A percentile compares a stretch with the other conserved stretches of the same genome.
These are phyloP conservation scores for Orchesellides sinensis DNA, from an alignment of 2,888 invertebrate genomes.

Conservation along the genomic window DNA sequence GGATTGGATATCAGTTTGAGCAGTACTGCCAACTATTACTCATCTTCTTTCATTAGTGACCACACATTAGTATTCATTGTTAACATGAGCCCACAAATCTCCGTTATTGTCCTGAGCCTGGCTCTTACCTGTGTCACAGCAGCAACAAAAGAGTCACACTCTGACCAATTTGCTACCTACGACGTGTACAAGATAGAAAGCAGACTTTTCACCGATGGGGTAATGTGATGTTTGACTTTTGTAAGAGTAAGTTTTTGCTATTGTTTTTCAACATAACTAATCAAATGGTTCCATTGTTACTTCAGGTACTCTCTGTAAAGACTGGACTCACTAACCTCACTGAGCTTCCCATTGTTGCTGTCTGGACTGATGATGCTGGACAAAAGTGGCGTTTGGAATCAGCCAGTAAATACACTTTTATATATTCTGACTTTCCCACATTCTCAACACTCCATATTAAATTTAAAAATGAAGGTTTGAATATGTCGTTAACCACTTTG, in stretches of 20 bases:
- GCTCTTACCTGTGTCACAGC: slow-evolving; percentile 14
- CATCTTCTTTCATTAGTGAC: neutral
- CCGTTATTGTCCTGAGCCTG: neutral
- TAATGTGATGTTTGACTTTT: slow-evolving; percentile 8
- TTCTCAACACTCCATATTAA: no score
- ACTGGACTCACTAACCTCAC: neutral
- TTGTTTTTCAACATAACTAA: neutral
- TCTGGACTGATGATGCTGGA: slow-evolving; percentile 46
- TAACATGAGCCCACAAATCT: slow-evolving; percentile 10
- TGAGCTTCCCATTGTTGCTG: slow-evolving; percentile 34
- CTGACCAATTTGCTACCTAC: slow-evolving; percentile 31
- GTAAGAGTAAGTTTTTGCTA: neutral
- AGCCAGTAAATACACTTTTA: no score
- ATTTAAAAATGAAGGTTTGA: no score
- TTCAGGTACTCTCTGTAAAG: slow-evolving; percentile 58
- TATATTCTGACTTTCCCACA: no score
- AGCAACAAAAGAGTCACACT: neutral
- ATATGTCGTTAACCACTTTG: no score
- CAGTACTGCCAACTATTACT: no score
- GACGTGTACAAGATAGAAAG: slow-evolving; percentile 66
- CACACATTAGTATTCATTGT: neutral
- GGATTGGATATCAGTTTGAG: no score
- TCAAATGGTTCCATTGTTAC: neutral
- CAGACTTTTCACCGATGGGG: slow-evolving; percentile 44
- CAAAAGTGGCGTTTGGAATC: slow-evolving; percentile 69